Evolutionary conservation across 1,140 invertebrate species (phyloP).

Genomic region (Habropoda laboriosa): DNA sequence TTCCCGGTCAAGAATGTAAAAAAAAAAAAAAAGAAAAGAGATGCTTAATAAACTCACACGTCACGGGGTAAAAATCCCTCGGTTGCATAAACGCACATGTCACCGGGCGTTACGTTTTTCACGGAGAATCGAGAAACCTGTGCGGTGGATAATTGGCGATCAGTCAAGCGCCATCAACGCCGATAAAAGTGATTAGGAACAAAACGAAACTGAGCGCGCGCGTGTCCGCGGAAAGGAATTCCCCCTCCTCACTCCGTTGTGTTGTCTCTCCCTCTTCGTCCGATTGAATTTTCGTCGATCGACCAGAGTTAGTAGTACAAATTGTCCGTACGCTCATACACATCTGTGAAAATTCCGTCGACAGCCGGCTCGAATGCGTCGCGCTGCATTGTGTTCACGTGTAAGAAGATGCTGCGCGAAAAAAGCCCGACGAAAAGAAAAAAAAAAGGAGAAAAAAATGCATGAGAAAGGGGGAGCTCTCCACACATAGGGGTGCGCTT

Average conservation of each 20-base stretch:
- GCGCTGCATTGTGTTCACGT: conserved; percentile 36
- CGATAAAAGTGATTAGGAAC: conserved; percentile 13
- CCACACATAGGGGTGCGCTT: conserved; percentile 71
- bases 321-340: too few species aligned
- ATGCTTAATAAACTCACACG: not conserved
- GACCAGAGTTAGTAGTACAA: not conserved
- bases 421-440: too few species aligned
- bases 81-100: not conserved
- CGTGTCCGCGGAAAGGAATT: not conserved
- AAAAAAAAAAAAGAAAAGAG: too few species aligned
- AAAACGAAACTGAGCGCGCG: conserved; percentile 29
- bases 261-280: not conserved
- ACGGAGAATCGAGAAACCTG: not conserved
- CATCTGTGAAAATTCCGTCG: too few species aligned
- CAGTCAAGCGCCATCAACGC: conserved; percentile 15
- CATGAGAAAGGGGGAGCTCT: conserved; percentile 71
- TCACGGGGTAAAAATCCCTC: too few species aligned
- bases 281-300: conserved; percentile 26
- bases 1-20: too few species aligned
- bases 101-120: conserved; percentile 1
- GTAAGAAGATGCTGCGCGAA: conserved; percentile 57
- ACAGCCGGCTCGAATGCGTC: not conserved
- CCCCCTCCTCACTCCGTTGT: too few species aligned
- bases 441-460: conserved; percentile 55
- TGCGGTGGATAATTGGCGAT: conserved; percentile 34